Evolutionary conservation across 2,113 vertebrate genomes (phyloP), one percentile per base, ranked within the genome.

Genomic region (Etheostoma cragini): DNA sequence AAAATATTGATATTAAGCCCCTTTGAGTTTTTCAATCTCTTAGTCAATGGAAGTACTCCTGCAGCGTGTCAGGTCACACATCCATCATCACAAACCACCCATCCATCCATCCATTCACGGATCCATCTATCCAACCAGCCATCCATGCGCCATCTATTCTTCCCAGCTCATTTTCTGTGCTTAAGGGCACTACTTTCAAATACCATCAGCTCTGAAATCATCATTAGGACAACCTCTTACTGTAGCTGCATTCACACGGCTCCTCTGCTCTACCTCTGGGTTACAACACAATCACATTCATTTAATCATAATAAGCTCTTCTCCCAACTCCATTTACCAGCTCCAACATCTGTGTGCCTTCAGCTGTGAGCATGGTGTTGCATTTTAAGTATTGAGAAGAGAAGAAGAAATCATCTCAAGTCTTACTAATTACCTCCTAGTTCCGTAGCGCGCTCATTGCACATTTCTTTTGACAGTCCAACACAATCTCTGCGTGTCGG

Each of bases 401-500:
- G 69, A 52, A 63, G 68, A 70, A 63, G 73, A 71, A 24, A 78
- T 64, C 49, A 35, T 35, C 69, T 84, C 72, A 14, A 76, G 74
- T 82, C 80, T 62, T 61, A 70, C 85, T 91, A 91, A 92, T 91
- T 91, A 88, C 66, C 81, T 86, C 76, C 76, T 58, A 38, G 76
- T 87, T 86, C 70, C 42, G n/a, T 60, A 19, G 63, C 24, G 15
- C 10, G 26, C 64, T 88, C 77, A 76, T 71, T 60, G 72, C 84
- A 81, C 68, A 84, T 83, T 85, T 88, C 85, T 73, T 90, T 81
- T 88, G 77, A 91, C 86, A 88, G 88, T 79, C 79, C 88, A 80
- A 90, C 75, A 85, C 74, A 81, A 84, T 88, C 77, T 88, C 68
- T 24, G 3, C 38, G 46, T 78, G 68, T 92, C 85, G 80, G 69